Conservation (phyloP, 2,888 invertebrate species). For the Augiades crinisus region DNA sequence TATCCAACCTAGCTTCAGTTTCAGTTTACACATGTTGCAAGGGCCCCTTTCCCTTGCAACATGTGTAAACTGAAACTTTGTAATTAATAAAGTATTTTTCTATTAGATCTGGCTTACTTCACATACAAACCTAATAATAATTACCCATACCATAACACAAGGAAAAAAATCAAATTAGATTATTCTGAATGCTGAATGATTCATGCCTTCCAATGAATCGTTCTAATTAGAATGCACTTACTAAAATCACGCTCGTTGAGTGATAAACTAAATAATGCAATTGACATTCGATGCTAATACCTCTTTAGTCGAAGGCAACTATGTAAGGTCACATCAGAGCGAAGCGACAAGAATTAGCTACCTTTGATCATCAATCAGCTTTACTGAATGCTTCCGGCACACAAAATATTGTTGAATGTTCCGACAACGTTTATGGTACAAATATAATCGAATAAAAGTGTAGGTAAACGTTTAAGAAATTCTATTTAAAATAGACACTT, state of each 20-base stretch:
- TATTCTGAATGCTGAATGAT: background rate
- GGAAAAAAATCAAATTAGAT: background rate
- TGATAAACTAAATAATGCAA: background rate
- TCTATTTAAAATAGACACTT: too few species aligned
- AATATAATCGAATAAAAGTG: too few species aligned
- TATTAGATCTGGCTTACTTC: too few species aligned
- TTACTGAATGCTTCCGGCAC: conserved; percentile 13
- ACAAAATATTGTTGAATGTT: background rate
- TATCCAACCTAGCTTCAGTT: too few species aligned
- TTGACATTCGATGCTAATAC: conserved; percentile 5
- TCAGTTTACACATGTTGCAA: too few species aligned
- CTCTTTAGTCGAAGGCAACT: background rate
- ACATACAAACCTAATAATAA: too few species aligned
- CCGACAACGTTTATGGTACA: too few species aligned
- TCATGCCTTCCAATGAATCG: background rate
- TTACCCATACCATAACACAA: too few species aligned
- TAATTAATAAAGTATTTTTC: too few species aligned
- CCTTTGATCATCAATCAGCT: conserved; percentile 10
- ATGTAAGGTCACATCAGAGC: conserved; percentile 13
- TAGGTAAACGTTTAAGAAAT: too few species aligned
- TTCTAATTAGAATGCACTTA: conserved; percentile 4
- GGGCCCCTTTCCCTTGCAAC: too few species aligned
- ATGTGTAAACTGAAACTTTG: too few species aligned
- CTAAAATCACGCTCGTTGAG: background rate
- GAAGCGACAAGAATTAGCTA: conserved; percentile 7